A percentile compares a stretch with the other conserved stretches of the same genome.
phyloP scores from a whole-genome alignment of 2,888 invertebrate genomes.

The Crossocerus cetratus region DNA sequence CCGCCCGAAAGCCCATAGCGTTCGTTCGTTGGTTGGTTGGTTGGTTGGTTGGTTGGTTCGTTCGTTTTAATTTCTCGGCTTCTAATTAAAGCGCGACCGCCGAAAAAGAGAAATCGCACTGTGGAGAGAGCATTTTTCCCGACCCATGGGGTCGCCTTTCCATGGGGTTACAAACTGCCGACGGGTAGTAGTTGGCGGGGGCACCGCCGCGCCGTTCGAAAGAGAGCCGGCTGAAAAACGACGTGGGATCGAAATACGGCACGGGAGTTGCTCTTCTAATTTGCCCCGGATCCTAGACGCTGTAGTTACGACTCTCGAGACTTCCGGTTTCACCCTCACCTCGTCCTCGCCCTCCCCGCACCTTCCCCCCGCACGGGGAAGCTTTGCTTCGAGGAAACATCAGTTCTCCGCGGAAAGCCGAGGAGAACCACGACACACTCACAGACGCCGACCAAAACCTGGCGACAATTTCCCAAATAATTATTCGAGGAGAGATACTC shows the following conservation, averaged over 20 bases:
- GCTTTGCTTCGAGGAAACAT: conserved; percentile 24
- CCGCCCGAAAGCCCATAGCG: no score
- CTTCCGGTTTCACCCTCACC: no score
- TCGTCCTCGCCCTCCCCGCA: no score
- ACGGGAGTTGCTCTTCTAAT: not conserved
- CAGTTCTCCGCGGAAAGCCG: not conserved
- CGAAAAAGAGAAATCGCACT: conserved; percentile 33
- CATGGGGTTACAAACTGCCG: not conserved
- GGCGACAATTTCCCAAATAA: conserved; percentile 53
- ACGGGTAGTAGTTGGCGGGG: conserved; percentile 10
- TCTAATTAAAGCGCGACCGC: conserved; percentile 59
- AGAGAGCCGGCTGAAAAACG: not conserved
- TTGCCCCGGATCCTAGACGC: not conserved
- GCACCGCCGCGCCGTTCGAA: conserved; percentile 5
- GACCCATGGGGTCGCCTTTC: not conserved
- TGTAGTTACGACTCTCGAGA: no score
- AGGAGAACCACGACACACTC: no score
- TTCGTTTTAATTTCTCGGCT: conserved; percentile 61
- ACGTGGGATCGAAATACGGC: not conserved
- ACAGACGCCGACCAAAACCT: conserved; percentile 8
- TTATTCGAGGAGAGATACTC: conserved; percentile 55
- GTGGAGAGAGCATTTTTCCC: conserved; percentile 34
- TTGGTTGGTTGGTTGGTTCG: conserved; percentile 33
- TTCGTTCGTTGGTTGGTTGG: not conserved
- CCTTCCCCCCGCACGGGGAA: no score